Conservation (phyloP, 2,888 invertebrate genomes). For the Oscheius myriophilus region DNA sequence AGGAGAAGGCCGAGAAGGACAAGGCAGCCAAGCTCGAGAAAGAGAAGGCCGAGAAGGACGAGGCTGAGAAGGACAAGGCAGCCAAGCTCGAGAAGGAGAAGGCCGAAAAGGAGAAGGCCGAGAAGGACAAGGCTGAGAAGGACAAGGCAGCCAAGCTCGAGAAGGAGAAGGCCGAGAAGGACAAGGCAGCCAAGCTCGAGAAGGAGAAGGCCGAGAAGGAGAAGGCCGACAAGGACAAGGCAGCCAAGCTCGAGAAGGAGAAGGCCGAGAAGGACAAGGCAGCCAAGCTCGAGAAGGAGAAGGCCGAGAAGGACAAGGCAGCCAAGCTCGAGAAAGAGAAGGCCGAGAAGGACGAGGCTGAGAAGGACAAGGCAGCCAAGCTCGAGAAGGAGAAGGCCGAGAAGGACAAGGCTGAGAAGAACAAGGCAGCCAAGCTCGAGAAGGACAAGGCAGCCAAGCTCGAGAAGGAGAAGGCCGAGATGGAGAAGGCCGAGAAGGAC, state of each 20-base stretch:
- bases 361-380: constrained; percentile 20
- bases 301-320: constrained; percentile 16
- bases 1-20: constrained; percentile 15
- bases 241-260: constrained; percentile 3
- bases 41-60: constrained; percentile 17
- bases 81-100: constrained; percentile 20
- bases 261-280: constrained; percentile 16
- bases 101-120: constrained; percentile 18
- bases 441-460: constrained; percentile 14
- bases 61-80: constrained; percentile 19
- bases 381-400: constrained; percentile 21
- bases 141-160: constrained; percentile 14
- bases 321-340: constrained; percentile 15
- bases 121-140: constrained; percentile 20
- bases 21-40: constrained; percentile 11
- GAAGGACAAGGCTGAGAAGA: constrained; percentile 16
- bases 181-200: constrained; percentile 13
- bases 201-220: constrained; percentile 15
- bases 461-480: constrained; percentile 23
- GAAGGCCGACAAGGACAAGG: constrained; percentile 18
- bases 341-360: constrained; percentile 8
- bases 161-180: constrained; percentile 16
- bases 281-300: constrained; percentile 9
- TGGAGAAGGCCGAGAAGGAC: constrained; percentile 13
- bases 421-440: constrained; percentile 16